Base-by-base conservation (phyloP, 2,888 invertebrate genomes). In the Cremastobaeus sp. region DNA sequence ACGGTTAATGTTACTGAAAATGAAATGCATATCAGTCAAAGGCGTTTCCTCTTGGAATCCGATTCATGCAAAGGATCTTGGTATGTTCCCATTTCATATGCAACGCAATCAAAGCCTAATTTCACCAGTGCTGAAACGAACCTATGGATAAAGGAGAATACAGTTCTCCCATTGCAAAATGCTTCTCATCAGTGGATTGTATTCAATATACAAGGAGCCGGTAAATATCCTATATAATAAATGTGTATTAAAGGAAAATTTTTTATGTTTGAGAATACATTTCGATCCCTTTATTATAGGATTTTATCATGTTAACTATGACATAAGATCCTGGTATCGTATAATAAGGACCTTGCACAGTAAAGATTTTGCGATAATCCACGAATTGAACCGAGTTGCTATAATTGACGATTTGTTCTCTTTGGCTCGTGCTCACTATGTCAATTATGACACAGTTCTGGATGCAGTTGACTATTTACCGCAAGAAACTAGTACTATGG, bases 61-160 rank as follows among this genome's bases (percentile, higher is more conserved):
- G 91, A 14, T 89, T 90, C 0, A 88, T 88, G 0, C 88, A 89
- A 32, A 71, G 84, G 0, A 78, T 88, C 65, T 11, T 74, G 0
- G 65, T 65, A 66, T 8, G 91, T 95, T 45, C 95, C 95, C 0
- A 89, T 96, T 0, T 93, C 94, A 0, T 93, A 92, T 83, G 91
- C 93, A 0, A 91, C 91, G 0, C 89, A 90, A 15, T 84, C 83
- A 1, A 81, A 88, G 68, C 39, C 79, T 1, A 81, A 90, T 80
- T 92, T 92, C 81, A 62, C 65, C 0, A 43, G 20, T 34, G 43
- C 76, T 1, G 62, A 41, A 14, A 70, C 76, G 1, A 62, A 30
- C 34, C 11, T 55, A 1, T 76, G 76, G 76, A 72, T 69, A 15
- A 64, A 64, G 9, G 35, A 68, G 6, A 15, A 60, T 35, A 48